Conservation (phyloP, 2,113 vertebrate species). For the Ptyas mucosa region DNA sequence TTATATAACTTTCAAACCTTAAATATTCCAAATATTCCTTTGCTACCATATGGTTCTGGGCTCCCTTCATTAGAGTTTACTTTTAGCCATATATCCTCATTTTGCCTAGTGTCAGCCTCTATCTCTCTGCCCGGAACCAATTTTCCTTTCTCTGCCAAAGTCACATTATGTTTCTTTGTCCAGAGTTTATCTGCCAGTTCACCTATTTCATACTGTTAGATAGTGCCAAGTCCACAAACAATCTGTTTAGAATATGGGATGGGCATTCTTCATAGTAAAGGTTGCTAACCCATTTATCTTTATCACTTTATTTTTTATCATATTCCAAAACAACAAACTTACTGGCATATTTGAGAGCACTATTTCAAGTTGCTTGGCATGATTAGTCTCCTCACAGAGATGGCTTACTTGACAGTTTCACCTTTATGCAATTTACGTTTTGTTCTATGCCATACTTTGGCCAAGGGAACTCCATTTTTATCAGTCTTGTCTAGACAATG, state of each 20-base stretch:
- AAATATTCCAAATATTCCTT: not conserved
- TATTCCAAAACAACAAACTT: not conserved
- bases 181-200: not conserved
- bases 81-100: not conserved
- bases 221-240: not conserved
- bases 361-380: not conserved
- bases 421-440: not conserved
- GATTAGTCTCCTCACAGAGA: not conserved
- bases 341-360: not conserved
- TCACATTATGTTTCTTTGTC: not conserved
- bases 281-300: not conserved
- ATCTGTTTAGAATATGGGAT: not conserved
- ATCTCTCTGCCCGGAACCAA: not conserved
- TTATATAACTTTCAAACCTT: not conserved
- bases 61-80: not conserved
- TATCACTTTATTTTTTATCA: not conserved
- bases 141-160: not conserved
- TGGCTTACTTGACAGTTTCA: not conserved
- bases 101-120: not conserved
- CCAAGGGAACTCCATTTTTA: not conserved
- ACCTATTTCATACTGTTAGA: not conserved
- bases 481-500: not conserved
- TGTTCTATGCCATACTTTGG: not conserved
- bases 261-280: not conserved
- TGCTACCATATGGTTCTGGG: not conserved